Evolutionary conservation across 2,888 invertebrate genomes (phyloP).

Genomic region (Trimorus sp.): DNA sequence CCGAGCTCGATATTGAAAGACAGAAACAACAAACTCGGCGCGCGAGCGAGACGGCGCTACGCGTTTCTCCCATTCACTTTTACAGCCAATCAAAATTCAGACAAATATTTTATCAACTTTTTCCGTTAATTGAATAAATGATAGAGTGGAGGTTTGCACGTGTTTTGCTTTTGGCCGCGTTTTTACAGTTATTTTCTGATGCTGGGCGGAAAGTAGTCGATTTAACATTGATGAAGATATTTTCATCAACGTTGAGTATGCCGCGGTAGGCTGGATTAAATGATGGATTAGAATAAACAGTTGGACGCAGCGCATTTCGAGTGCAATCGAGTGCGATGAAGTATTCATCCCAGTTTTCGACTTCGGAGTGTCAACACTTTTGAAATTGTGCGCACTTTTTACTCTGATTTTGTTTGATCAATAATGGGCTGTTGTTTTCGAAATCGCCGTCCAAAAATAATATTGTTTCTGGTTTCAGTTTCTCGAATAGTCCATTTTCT

Average conservation of each 20-base stretch:
- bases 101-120: conserved; percentile 53
- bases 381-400: too few relatives aligned
- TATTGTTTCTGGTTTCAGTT: too few relatives aligned
- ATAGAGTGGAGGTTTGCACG: conserved; percentile 22
- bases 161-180: not conserved
- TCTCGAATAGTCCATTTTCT: too few relatives aligned
- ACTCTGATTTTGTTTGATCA: too few relatives aligned
- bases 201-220: not conserved
- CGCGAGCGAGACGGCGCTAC: not conserved
- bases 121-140: conserved; percentile 45
- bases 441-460: too few relatives aligned
- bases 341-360: too few relatives aligned
- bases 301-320: too few relatives aligned
- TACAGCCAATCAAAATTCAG: conserved; percentile 48
- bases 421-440: too few relatives aligned
- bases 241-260: conserved; percentile 1
- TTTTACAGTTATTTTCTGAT: not conserved
- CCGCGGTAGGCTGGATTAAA: too few relatives aligned
- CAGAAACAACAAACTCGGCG: conserved; percentile 34
- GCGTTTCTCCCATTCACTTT: not conserved
- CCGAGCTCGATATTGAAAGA: conserved; percentile 44
- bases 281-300: too few relatives aligned
- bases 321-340: too few relatives aligned
- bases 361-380: too few relatives aligned
- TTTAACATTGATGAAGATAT: conserved; percentile 18